Evolutionary conservation across 1,140 invertebrate genomes (phyloP).

Genomic region (Calliphora vicina): DNA sequence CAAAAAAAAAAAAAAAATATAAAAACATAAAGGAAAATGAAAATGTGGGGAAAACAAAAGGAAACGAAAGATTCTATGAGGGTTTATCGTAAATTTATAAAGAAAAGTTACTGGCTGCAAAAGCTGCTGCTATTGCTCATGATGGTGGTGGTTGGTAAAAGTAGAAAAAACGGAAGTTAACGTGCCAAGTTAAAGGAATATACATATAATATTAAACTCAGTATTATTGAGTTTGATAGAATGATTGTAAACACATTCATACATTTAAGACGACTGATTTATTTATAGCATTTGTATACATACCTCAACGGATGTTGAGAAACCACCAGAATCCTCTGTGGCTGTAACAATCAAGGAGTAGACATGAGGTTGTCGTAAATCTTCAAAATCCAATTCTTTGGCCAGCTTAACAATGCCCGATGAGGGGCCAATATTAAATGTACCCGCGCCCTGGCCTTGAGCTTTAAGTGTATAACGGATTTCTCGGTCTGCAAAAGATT

Average conservation of each 20-base stretch:
- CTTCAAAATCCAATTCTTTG: slow-evolving; percentile 95
- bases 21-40: neutral
- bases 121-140: no score
- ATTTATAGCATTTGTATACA: slow-evolving; percentile 42
- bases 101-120: no score
- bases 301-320: slow-evolving; percentile 94
- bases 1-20: neutral
- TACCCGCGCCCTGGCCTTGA: slow-evolving; percentile 91
- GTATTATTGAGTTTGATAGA: neutral
- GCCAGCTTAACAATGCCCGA: slow-evolving; percentile 93
- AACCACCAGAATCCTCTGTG: slow-evolving; percentile 94
- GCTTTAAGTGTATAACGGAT: slow-evolving; percentile 93
- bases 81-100: no score
- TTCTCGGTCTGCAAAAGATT: slow-evolving; percentile 94
- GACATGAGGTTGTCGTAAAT: slow-evolving; percentile 89
- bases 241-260: neutral
- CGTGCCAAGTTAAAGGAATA: neutral
- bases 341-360: slow-evolving; percentile 92
- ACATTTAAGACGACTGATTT: no score
- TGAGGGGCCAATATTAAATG: slow-evolving; percentile 93
- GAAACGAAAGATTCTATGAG: neutral
- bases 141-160: neutral
- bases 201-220: neutral
- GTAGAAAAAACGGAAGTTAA: neutral
- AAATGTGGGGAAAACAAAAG: neutral